Evolutionary conservation across 23 tunicate species (phyloP).

Genomic region (Styela clava): DNA sequence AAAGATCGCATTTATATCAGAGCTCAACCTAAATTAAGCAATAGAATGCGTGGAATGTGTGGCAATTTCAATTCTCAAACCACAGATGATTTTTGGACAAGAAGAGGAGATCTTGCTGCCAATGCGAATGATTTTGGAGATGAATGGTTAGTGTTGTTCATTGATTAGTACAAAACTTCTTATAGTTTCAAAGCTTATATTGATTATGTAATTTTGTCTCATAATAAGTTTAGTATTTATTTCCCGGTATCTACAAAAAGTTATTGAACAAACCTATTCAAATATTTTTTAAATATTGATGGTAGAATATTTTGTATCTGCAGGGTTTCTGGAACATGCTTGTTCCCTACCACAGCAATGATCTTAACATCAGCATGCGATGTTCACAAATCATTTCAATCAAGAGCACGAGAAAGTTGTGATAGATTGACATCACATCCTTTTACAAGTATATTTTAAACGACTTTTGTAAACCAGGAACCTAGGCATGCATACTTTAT

Average conservation of each 20-base stretch:
- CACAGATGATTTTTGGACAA: constrained; percentile 90
- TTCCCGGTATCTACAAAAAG: too few relatives aligned
- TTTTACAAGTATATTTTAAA: constrained; percentile 64
- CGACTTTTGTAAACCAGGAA: too few relatives aligned
- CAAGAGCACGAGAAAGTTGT: constrained; percentile 86
- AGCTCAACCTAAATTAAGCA: constrained; percentile 67
- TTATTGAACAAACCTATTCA: too few relatives aligned
- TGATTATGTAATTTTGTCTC: background rate
- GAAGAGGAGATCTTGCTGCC: constrained; percentile 85
- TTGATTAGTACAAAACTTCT: background rate
- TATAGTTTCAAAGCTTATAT: background rate
- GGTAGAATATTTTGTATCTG: too few relatives aligned
- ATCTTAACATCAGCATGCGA: constrained; percentile 75
- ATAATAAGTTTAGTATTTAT: background rate
- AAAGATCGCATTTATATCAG: constrained; percentile 84
- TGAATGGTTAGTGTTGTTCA: constrained; percentile 56
- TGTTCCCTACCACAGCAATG: constrained; percentile 74
- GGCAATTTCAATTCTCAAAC: constrained; percentile 93
- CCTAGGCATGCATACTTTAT: background rate
- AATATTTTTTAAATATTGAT: too few relatives aligned
- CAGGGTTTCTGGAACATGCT: constrained; percentile 79
- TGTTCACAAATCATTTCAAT: constrained; percentile 56
- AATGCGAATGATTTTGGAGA: constrained; percentile 96
- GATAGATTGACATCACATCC: constrained; percentile 89
- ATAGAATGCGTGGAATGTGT: constrained; percentile 75